Conservation (phyloP, 2,113 vertebrate species). For the Gopherus flavomarginatus region DNA sequence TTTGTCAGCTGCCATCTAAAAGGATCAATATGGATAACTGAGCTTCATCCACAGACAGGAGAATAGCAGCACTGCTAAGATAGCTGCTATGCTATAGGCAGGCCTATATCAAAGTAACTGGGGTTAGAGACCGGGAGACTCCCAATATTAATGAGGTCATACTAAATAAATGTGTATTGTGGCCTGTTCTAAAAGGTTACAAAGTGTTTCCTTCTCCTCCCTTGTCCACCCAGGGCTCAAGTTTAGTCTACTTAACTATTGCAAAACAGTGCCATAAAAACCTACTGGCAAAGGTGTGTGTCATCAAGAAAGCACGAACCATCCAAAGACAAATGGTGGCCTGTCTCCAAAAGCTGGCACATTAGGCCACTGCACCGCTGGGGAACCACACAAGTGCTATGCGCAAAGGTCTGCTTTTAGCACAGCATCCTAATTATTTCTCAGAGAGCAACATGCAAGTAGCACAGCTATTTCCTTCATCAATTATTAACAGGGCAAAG, state of each 20-base stretch:
- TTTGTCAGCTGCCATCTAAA: background rate
- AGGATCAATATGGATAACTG: background rate
- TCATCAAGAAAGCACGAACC: background rate
- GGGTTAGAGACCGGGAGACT: background rate
- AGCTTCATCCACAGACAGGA: background rate
- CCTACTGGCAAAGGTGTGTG: background rate
- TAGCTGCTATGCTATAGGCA: background rate
- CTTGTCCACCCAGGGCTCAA: background rate
- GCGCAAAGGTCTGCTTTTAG: conserved; percentile 5
- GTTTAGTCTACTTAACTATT: conserved; percentile 12
- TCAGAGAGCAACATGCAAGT: background rate
- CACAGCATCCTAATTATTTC: conserved; percentile 16
- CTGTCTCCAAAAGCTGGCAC: background rate
- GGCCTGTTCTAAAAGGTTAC: background rate
- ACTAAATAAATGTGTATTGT: background rate
- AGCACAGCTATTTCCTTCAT: conserved; percentile 34
- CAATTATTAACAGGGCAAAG: conserved; percentile 61
- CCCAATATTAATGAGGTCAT: background rate
- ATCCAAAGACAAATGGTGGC: background rate
- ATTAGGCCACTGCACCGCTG: background rate
- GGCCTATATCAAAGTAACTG: background rate
- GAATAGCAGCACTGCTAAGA: background rate
- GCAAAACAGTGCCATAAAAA: background rate
- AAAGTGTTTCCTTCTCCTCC: background rate
- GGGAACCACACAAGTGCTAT: background rate